Evolutionary conservation across 2,888 invertebrate genomes (phyloP).

Genomic region (Spilarctia lutea): DNA sequence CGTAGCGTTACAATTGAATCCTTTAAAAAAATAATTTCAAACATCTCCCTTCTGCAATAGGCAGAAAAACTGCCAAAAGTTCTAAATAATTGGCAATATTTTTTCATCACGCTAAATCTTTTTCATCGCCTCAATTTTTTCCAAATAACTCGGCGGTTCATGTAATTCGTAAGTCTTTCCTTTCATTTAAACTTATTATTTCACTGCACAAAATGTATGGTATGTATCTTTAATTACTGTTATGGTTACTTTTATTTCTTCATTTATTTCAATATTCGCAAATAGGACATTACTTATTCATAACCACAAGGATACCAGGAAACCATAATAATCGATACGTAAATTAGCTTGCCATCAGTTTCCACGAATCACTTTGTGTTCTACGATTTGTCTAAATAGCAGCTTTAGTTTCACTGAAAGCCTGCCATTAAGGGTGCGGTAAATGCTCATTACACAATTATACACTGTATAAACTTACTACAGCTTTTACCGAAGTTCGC

Average conservation of each 20-base stretch:
- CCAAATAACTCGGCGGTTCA: not conserved
- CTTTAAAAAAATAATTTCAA: not conserved
- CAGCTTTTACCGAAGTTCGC: slow-evolving; percentile 3
- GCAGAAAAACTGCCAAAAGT: not conserved
- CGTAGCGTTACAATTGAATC: not conserved
- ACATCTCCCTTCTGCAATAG: not conserved
- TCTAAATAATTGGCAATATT: not conserved
- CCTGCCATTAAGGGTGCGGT: slow-evolving; percentile 49
- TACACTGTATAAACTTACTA: slow-evolving; percentile 23
- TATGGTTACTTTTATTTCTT: not conserved
- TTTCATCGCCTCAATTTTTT: not conserved
- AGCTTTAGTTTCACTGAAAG: slow-evolving; percentile 24
- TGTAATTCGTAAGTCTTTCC: not conserved
- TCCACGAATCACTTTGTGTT: slow-evolving; percentile 3
- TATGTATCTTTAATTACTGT: not conserved
- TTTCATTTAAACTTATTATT: not conserved
- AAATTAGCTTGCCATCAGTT: not conserved
- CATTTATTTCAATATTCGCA: no score
- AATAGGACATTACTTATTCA: not conserved
- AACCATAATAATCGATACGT: not conserved
- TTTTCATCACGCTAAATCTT: not conserved
- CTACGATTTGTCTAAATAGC: not conserved
- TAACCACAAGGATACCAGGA: not conserved
- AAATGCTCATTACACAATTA: slow-evolving; percentile 12
- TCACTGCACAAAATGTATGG: not conserved